Percentiles rank a stretch among this genome's conserved stretches.
Conservation (phyloP, 2,113 vertebrate genomes). For the Rhynchomys soricoides region DNA sequence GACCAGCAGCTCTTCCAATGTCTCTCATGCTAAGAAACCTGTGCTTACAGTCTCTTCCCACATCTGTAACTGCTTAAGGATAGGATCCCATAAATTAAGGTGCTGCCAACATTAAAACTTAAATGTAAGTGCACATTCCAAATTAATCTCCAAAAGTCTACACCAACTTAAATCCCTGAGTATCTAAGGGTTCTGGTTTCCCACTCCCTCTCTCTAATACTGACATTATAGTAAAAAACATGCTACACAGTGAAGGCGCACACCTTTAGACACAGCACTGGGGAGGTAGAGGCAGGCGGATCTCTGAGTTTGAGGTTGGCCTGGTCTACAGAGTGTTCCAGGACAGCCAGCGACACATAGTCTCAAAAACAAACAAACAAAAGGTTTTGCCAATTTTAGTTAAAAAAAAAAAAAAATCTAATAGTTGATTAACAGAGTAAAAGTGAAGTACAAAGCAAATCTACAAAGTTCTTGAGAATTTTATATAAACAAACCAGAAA, state of each 20-base stretch:
- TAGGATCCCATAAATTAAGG: background rate
- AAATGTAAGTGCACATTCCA: conserved; percentile 29
- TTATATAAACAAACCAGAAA: background rate
- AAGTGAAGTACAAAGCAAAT: background rate
- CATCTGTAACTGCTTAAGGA: background rate
- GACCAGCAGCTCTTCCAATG: background rate
- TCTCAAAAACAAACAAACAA: background rate
- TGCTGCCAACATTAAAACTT: background rate
- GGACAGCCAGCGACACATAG: background rate
- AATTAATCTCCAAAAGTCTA: conserved; percentile 19
- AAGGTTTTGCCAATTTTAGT: conserved; percentile 17
- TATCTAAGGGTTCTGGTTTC: conserved; percentile 16
- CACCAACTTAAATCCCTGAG: background rate
- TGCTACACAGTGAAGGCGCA: background rate
- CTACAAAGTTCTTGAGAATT: conserved; percentile 43
- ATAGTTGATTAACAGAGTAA: background rate
- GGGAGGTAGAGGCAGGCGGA: background rate
- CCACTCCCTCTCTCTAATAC: background rate
- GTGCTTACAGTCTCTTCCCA: background rate
- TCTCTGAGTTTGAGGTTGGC: background rate
- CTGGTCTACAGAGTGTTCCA: background rate
- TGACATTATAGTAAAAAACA: background rate
- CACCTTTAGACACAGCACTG: too few species aligned
- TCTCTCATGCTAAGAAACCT: background rate
- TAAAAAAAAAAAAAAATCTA: conserved; percentile 26